phyloP scores from a whole-genome alignment of 2,888 invertebrate species.

The Dasysyrphus tricinctus region DNA sequence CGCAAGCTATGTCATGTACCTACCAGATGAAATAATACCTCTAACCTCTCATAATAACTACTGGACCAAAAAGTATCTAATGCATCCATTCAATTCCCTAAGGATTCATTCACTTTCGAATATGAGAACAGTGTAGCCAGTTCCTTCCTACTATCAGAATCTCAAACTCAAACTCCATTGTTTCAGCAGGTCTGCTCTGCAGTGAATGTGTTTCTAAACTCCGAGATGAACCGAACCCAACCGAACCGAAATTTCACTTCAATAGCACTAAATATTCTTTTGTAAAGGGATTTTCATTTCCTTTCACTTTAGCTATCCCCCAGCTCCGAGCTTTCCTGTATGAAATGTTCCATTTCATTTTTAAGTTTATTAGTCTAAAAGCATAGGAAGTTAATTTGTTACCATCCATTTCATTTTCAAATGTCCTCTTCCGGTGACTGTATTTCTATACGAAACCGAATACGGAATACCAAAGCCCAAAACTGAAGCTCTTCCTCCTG shows the following conservation, averaged over 20 bases:
- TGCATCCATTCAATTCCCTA: neutral
- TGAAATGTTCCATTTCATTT: slow-evolving; percentile 47
- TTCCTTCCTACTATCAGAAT: neutral
- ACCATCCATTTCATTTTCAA: slow-evolving; percentile 49
- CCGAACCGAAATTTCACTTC: slow-evolving; percentile 42
- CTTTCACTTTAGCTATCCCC: slow-evolving; percentile 28
- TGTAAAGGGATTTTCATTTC: slow-evolving; percentile 49
- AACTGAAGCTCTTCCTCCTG: neutral
- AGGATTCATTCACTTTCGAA: slow-evolving; percentile 21
- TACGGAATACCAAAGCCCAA: neutral
- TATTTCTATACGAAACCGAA: neutral
- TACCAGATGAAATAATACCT: neutral
- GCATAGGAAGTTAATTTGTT: slow-evolving; percentile 62
- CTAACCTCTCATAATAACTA: neutral
- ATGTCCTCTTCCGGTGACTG: slow-evolving; percentile 1
- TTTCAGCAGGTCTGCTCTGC: neutral
- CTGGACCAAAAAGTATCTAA: neutral
- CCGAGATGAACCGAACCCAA: slow-evolving; percentile 23
- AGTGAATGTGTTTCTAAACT: slow-evolving; percentile 6
- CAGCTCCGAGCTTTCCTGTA: neutral
- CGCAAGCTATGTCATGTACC: neutral
- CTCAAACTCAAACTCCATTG: neutral
- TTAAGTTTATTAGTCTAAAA: slow-evolving; percentile 68
- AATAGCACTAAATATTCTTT: slow-evolving; percentile 40
- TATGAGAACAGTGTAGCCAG: neutral